Base-by-base conservation (phyloP, 2,888 invertebrate genomes). In the Adelphocoris suturalis region DNA sequence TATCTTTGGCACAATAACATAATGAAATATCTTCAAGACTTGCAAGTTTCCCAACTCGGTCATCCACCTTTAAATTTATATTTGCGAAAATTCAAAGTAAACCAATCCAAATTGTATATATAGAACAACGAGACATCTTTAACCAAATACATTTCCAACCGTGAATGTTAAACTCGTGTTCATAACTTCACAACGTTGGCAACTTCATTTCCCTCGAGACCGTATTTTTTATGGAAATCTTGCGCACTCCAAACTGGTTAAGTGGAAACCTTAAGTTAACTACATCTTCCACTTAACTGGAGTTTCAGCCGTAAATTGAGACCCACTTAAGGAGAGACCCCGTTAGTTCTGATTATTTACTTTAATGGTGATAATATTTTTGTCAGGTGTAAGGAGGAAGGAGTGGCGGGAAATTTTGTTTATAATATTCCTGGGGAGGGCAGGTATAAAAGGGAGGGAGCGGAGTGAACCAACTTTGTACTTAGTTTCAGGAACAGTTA, bases 301-400 rank as follows among this genome's bases (percentile, higher is more conserved):
- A 85, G 75, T 75, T 75, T 55, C 47, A 37, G n/a, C n/a, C 86
- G 75, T 86, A 86, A 86, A 86, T 75, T 75, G 47, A 13, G 48
- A 48, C 28, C 86, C 68, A 86, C 86, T 75, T 86, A 47, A 75
- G 57, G 37, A 27, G 61, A 37, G 46, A 14, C 37, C 47, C n/a
- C 86, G 75, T 86, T 86, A 86, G 61, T 86, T 86, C 86, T 86
- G 86, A 86, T 86, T 86, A 86, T 86, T 86, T 75, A 75, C 86
- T 86, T 75, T 86, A 75, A 68, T 75, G 75, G 23, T 14, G 75
- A 68, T 75, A 86, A 68, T 86, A 86, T 68, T 86, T 86, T 86
- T 86, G 82, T 82, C 82, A 78, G 78, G 46, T 78, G 78, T 47
- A 78, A 13, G 47, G 47, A 46, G 55, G 47, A 23, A 82, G 52